Percentiles rank a stretch among this genome's conserved stretches.
phyloP scores from a whole-genome alignment of 2,797 vertebrate species.

The Sylvilagus floridanus region DNA sequence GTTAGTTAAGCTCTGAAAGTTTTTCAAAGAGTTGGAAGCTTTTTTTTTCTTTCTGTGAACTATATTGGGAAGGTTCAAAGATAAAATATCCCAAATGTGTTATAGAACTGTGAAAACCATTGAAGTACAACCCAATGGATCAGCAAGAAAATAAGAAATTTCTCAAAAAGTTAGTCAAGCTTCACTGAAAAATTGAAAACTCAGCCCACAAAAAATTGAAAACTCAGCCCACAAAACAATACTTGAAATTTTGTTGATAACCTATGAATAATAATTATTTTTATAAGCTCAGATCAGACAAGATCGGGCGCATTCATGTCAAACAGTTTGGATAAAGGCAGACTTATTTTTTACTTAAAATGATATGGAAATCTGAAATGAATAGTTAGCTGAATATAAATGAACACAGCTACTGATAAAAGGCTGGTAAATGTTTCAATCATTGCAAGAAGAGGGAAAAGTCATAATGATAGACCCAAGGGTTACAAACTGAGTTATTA shows the following conservation, averaged over 20 bases:
- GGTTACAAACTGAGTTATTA: background rate
- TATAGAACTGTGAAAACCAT: background rate
- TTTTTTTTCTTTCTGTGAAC: background rate
- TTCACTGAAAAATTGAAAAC: slow-evolving; percentile 14
- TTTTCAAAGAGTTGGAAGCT: background rate
- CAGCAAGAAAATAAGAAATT: background rate
- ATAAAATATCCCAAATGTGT: background rate
- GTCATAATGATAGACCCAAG: background rate
- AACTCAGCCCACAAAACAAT: background rate
- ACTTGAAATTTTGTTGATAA: background rate
- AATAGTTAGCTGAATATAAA: slow-evolving; percentile 31
- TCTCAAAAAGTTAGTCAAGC: background rate
- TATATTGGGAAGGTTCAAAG: background rate
- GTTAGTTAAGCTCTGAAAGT: background rate
- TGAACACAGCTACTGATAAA: slow-evolving; percentile 32
- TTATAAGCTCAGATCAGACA: background rate
- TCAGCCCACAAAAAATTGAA: slow-evolving; percentile 4
- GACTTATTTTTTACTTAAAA: slow-evolving; percentile 39
- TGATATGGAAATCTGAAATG: slow-evolving; percentile 4
- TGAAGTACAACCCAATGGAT: background rate
- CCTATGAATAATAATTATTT: background rate
- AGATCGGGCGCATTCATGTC: too few relatives aligned
- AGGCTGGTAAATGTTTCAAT: background rate
- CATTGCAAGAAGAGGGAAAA: background rate
- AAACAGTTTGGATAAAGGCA: background rate